Evolutionary conservation across 2,888 invertebrate genomes (phyloP).

Genomic region (Adelphocoris suturalis): DNA sequence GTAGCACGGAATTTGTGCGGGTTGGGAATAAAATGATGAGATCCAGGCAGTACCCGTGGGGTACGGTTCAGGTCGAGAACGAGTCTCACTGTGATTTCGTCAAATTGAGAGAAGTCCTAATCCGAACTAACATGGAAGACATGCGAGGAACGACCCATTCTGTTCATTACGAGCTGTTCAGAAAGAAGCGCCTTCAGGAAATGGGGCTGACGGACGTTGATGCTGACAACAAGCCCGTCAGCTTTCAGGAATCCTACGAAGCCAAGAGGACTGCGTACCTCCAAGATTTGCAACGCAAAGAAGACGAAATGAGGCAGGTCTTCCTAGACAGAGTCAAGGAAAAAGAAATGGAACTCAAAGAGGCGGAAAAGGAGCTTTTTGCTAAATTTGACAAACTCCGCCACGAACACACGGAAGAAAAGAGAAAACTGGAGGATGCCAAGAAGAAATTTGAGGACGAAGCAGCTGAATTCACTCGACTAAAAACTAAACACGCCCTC

Average conservation of each 20-base stretch:
- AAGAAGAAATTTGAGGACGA: conserved; percentile 97
- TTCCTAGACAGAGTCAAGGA: conserved; percentile 98
- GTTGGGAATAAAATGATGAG: conserved; percentile 97
- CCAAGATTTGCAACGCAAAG: conserved; percentile 95
- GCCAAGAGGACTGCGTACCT: conserved; percentile 94
- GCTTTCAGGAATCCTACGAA: conserved; percentile 97
- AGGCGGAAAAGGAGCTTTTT: conserved; percentile 97
- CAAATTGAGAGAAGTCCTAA: conserved; percentile 98
- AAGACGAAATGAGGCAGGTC: conserved; percentile 99
- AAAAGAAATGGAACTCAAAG: conserved; percentile 97
- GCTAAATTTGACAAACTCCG: conserved; percentile 96
- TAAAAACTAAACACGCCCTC: conserved; percentile 87
- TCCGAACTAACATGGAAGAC: conserved; percentile 99
- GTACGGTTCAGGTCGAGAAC: conserved; percentile 99
- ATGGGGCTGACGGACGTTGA: conserved; percentile 98
- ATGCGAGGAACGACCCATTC: conserved; percentile 98
- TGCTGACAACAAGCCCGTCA: conserved; percentile 93
- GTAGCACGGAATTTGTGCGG: conserved; percentile 97
- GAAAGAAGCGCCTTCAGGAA: conserved; percentile 90
- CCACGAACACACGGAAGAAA: conserved; percentile 96
- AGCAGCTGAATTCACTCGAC: conserved; percentile 91
- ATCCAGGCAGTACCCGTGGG: conserved; percentile 99
- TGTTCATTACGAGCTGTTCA: conserved; percentile 96
- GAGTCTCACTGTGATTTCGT: conserved; percentile 99
- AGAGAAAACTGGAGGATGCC: conserved; percentile 93